phyloP scores from a whole-genome alignment of 2,113 vertebrate species.

The Diadophis punctatus region DNA sequence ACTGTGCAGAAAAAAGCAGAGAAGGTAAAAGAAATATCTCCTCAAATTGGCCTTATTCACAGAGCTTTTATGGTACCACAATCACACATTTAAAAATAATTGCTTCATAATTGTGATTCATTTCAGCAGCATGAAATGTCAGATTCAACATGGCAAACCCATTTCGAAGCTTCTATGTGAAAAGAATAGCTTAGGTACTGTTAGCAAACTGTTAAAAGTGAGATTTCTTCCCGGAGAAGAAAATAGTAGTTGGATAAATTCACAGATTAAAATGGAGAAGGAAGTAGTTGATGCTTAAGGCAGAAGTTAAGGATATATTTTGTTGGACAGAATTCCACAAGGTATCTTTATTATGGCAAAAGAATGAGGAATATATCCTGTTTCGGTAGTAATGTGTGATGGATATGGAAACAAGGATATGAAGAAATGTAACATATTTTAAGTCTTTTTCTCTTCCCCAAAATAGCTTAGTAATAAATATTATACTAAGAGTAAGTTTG shows the following conservation, averaged over 20 bases:
- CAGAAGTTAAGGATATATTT: background rate
- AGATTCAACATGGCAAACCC: constrained; percentile 34
- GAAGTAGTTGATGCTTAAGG: background rate
- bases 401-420: background rate
- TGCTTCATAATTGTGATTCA: constrained; percentile 51
- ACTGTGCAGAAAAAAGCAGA: constrained; percentile 29
- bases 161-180: constrained; percentile 48
- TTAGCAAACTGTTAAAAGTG: constrained; percentile 55
- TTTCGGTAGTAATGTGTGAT: background rate
- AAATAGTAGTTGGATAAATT: constrained; percentile 54
- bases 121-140: constrained; percentile 51
- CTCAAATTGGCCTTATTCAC: constrained; percentile 37
- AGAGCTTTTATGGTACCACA: constrained; percentile 49
- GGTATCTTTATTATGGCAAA: background rate
- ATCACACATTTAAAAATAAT: constrained; percentile 54
- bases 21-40: constrained; percentile 31
- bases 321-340: background rate
- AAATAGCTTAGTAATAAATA: background rate
- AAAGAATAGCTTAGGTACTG: constrained; percentile 47
- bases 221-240: constrained; percentile 38
- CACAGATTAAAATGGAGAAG: constrained; percentile 29
- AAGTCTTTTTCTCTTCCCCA: background rate
- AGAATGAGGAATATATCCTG: background rate
- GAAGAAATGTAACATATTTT: background rate
- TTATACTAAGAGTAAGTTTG: background rate